Evolutionary conservation across 2,113 vertebrate genomes (phyloP), one percentile per base, ranked within the genome.

Genomic region (Thinocorus orbignyianus): DNA sequence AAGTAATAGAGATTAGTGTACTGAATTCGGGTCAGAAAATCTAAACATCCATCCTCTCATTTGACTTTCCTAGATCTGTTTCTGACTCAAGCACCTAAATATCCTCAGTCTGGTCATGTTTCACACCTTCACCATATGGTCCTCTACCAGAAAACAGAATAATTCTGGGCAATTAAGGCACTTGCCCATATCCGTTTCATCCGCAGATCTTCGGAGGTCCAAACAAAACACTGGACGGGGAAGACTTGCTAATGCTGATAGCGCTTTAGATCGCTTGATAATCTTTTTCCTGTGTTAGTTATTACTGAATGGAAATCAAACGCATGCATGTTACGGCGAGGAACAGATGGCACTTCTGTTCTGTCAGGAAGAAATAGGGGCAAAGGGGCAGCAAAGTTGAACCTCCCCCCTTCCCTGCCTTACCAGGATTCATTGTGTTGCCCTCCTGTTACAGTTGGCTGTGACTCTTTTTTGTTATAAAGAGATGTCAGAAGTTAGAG

Each of bases 301-400:
- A 95, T 87, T 93, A 61, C 82, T 92, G 97, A 97, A 97, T 95
- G 97, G 92, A 80, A 98, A 97, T 93, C 94, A 96, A 97, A 97
- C 73, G 83, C 80, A 86, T 94, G 90, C 80, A 64, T 85, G 72
- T 90, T 86, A 91, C 95, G 93, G 91, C 94, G 78, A 92, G 55
- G 97, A 97, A 96, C 98, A 98, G 98, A 98, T 98, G 98, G 98
- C 64, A 97, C 96, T 97, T 98, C 97, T 97, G 96, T 95, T 77
- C 57, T 97, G 88, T 42, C 81, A 95, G 88, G 95, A 93, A 97
- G 95, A 97, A 88, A 96, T 12, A 78, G 73, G 97, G 93, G 96
- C 81, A 89, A 83, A 90, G 90, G 94, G 93, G 93, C 93, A 96
- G 79, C 79, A 95, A 88, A 97, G 93, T 97, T 95, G 90, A 77